Evolutionary conservation across 2,888 invertebrate species (phyloP).

Genomic region (Anticlea derivata): DNA sequence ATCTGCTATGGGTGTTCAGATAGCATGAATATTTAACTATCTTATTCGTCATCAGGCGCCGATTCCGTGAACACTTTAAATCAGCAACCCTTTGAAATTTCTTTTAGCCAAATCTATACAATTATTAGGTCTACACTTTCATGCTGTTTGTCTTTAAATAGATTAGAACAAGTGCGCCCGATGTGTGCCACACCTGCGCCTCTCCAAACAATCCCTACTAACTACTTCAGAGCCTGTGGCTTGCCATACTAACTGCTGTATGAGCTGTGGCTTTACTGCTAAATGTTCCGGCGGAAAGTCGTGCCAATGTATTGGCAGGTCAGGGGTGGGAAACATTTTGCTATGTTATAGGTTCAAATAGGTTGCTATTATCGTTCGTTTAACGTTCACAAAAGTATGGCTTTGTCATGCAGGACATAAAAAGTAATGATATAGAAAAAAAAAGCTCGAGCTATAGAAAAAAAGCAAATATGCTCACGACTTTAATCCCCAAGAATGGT

Average conservation of each 20-base stretch:
- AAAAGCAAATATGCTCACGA: too few relatives aligned
- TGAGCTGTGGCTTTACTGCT: constrained; percentile 16
- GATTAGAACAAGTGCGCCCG: constrained; percentile 69
- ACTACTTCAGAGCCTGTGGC: constrained; percentile 8
- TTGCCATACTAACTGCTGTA: not conserved
- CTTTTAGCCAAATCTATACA: constrained; percentile 2
- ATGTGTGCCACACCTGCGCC: constrained; percentile 59
- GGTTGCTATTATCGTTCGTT: constrained; percentile 4
- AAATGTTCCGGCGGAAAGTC: constrained; percentile 17
- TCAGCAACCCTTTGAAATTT: not conserved
- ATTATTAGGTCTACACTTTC: not conserved
- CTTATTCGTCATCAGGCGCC: too few relatives aligned
- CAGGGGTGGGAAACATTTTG: constrained; percentile 14
- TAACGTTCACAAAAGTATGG: not conserved
- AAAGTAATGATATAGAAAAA: not conserved
- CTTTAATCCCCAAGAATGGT: too few relatives aligned
- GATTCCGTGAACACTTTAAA: too few relatives aligned
- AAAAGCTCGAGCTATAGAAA: too few relatives aligned
- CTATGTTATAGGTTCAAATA: constrained; percentile 7
- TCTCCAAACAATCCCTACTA: constrained; percentile 33
- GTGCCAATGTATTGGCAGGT: constrained; percentile 27
- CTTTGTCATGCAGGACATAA: not conserved
- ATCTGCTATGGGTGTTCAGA: too few relatives aligned
- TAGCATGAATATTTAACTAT: too few relatives aligned
- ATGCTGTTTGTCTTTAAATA: constrained; percentile 67